Base-by-base conservation (phyloP, 2,888 invertebrate genomes). In the Bombylius discolor region DNA sequence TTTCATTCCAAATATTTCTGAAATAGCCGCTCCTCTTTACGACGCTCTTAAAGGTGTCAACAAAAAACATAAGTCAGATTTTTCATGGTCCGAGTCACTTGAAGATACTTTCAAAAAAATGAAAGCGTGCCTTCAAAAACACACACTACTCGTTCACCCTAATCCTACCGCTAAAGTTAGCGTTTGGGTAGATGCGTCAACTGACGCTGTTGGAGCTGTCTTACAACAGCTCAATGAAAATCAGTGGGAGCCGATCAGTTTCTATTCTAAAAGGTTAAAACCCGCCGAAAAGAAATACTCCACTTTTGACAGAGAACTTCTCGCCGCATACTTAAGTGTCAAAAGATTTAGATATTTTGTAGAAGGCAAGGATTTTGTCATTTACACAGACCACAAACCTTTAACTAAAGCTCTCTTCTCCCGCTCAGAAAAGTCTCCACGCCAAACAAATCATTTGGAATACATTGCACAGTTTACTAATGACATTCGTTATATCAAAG, bases 171-270 rank as follows among this genome's bases (percentile, higher is more conserved):
- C 56, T 3, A 48, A 56, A n/a, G 5, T 49, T 31, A 49, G 56
- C 47, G 49, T 56, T 45, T 52, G 42, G 52, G 47, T n/a, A 48
- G 55, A 56, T 42, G 55, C 55, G 7, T 56, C 55, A 12, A 51
- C 23, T n/a, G 55, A 56, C 23, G 46, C 49, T 3, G 31, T 54
- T 12, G 54, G 49, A 8, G 49, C 54, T 1, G 49, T 49, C 4
- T 14, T 54, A 45, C 49, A 54, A 33, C 45, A 54, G 36, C n/a
- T 14, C 1, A 14, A 31, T 1, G 13, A 14, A 34, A 34, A 50
- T 7, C 4, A 45, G 5, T 54, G 45, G 50, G 23, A 45, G 45
- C 54, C 54, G 3, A 6, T 54, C n/a, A n/a, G n/a, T n/a, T n/a
- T n/a, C 4, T 54, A 31, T 33, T 54, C 54, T 39, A 54, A 54